phyloP scores from a whole-genome alignment of 2,113 vertebrate species.

The Myotis lucifugus region DNA sequence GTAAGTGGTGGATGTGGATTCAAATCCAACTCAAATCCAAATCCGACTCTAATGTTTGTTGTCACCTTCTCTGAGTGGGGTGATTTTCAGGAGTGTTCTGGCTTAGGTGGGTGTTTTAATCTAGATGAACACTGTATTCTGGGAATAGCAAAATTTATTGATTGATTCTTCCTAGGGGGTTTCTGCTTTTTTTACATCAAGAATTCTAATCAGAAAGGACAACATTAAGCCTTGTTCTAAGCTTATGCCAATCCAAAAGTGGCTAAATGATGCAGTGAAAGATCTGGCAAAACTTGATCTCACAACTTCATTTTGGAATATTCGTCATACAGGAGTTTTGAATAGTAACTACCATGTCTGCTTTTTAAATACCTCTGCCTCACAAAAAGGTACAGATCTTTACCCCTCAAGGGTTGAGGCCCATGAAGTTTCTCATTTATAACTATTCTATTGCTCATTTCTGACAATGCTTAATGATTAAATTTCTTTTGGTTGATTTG shows the following conservation, averaged over 20 bases:
- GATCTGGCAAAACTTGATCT: neutral
- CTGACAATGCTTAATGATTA: neutral
- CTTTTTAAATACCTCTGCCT: neutral
- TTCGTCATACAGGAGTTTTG: neutral
- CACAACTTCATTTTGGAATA: neutral
- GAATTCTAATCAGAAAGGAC: neutral
- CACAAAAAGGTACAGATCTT: neutral
- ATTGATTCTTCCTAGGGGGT: neutral
- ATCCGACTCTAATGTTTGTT: neutral
- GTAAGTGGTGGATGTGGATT: neutral
- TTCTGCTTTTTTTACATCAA: neutral
- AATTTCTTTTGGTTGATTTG: slow-evolving; percentile 24
- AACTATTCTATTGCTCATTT: neutral
- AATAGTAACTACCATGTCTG: neutral
- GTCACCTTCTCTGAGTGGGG: neutral
- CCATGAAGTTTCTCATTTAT: neutral
- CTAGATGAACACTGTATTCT: neutral
- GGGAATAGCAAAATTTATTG: neutral
- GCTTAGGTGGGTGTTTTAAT: neutral
- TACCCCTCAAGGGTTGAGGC: neutral
- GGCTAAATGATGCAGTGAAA: neutral
- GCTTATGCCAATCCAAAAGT: neutral
- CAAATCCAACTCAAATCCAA: neutral
- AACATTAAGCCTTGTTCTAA: neutral
- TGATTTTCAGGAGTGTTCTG: neutral